Evolutionary conservation across 2,797 vertebrate species (phyloP), one percentile per base, ranked within the genome.

Genomic region (Macrochelys suwanniensis): DNA sequence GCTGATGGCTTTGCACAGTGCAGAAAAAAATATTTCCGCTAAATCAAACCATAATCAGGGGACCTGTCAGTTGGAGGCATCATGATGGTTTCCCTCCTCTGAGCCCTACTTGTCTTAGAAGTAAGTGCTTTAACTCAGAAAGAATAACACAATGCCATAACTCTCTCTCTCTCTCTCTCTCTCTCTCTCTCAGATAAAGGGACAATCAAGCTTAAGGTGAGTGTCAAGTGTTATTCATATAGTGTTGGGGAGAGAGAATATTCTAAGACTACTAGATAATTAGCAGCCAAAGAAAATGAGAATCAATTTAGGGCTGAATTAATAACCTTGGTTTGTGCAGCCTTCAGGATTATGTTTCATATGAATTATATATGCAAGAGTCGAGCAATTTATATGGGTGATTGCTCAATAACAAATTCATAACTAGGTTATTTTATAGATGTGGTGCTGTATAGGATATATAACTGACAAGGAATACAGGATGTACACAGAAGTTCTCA

Each of bases 161-260:
- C 54, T 4, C 25, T 21, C 7, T 26, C 47, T 89, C 21, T 94
- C 17, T 96, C 21, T 45, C 17, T 88, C 28, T 90, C 17, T n/a
- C 23, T 86, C 56, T 95, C 49, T 89, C 82, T 97, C 98, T 97
- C 96, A 99, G 99, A 99, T 97, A 99, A 99, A 99, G 99, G 99
- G 95, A 99, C 98, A 80, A 97, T 99, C 96, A 99, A 98, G 93
- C 97, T 99, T 91, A 99, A 99, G 99, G 99, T 99, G 97, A 99
- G 99, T 95, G 13, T 49, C 59, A 42, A 68, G 65, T 88, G 42
- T 93, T 90, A 94, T 49, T 87, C 19, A 25, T 65, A 1, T 0
- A 42, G 42, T 84, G 37, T 94, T 9, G 1, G 3, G 85, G 82
- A 51, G 84, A 61, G 6, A 5, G 85, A 53, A 59, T 45, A 28